A percentile compares a stretch with the other conserved stretches of the same genome.
Evolutionary conservation across 35 echinoderm and acorn worm genomes (phyloP).

Genomic region (Strongylocentrotus purpuratus): DNA sequence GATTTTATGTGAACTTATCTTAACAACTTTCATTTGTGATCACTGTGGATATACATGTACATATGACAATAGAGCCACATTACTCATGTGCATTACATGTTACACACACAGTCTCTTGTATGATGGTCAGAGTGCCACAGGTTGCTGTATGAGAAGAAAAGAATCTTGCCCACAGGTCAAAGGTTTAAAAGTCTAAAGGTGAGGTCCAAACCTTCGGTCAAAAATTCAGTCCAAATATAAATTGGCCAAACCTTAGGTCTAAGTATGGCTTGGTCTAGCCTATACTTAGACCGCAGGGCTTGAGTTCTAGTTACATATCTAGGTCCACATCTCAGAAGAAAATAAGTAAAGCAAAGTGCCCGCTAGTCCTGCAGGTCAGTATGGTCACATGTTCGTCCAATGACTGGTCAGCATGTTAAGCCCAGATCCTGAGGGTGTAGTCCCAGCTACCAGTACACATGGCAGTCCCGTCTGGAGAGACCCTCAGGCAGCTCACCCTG

Average conservation of each 20-base stretch:
- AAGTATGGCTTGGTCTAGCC: not conserved
- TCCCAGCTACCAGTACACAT: slow-evolving; percentile 99
- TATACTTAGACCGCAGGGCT: not conserved
- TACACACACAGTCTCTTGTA: not conserved
- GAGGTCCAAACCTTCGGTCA: not conserved
- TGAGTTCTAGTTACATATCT: not conserved
- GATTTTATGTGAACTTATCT: no score
- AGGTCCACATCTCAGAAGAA: not conserved
- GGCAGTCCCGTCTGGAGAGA: slow-evolving; percentile 94
- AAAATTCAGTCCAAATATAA: not conserved
- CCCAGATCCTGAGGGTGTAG: slow-evolving; percentile 95
- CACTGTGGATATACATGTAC: not conserved
- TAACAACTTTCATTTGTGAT: not conserved
- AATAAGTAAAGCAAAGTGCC: not conserved
- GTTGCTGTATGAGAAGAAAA: not conserved
- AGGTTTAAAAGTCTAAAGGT: not conserved
- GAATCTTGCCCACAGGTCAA: not conserved
- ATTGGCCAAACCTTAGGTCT: not conserved
- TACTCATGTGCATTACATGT: not conserved
- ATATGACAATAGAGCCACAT: not conserved
- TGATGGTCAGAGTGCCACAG: not conserved
- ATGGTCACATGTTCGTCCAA: not conserved
- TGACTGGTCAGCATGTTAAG: slow-evolving; percentile 36
- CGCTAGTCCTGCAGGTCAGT: not conserved
- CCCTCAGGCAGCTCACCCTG: slow-evolving; percentile 88